Base-by-base conservation (phyloP, 2,113 vertebrate genomes). In the Megaceryle maxima region DNA sequence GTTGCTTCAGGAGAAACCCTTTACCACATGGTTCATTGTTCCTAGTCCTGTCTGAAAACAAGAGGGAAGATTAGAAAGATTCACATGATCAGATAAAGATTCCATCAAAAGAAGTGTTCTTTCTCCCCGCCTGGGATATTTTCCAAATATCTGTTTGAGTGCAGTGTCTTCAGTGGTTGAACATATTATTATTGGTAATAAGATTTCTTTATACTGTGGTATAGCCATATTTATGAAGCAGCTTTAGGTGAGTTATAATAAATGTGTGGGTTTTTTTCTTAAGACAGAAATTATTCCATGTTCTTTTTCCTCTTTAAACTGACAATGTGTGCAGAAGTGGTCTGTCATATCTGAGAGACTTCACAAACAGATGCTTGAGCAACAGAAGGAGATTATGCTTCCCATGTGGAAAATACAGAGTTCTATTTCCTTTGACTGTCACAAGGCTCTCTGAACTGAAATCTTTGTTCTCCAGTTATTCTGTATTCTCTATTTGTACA, bases 1-100 rank as follows among this genome's bases (percentile, higher is more conserved):
- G 7, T 86, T 73, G n/a, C n/a, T 83, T 21, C 20, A 46, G 51
- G 26, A 88, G 62, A 83, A 31, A 31, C 39, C 35, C 85, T 74
- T 74, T 8, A 25, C 11, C 2, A 1, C 15, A 4, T 6, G 3
- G 15, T 3, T 68, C 41, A n/a, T 59, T 4, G 1, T 69, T 82
- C 35, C 11, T 18, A 41, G 13, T 46, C 21, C 29, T 37, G 13
- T n/a, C 33, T 83, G 50, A 70, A 94, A 84, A 29, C 20, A 43
- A 33, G 21, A 62, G 9, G 20, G 10, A 80, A 72, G 26, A 63
- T 67, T 59, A 26, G 13, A 46, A 79, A 76, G 21, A 83, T 26
- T 70, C 43, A 39, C 7, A 5, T n/a, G 28, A 24, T 80, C 25
- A 48, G 25, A 31, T 39, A 78, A 72, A 75, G 5, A 13, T 89